Evolutionary conservation across 2,797 vertebrate genomes (phyloP).

Genomic region (Chiroxiphia lanceolata): DNA sequence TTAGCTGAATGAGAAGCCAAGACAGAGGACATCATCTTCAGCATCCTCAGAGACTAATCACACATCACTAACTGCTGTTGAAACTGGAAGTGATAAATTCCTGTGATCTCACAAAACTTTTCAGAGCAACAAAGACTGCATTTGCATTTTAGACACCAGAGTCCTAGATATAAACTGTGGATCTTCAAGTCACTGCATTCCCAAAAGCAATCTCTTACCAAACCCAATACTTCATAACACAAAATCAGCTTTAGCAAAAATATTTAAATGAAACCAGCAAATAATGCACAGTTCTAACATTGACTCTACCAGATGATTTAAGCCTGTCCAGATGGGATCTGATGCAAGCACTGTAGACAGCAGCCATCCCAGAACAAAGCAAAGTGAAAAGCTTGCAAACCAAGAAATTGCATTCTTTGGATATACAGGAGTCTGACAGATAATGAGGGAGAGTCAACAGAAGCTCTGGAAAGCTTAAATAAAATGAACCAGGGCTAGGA

Average conservation of each 20-base stretch:
- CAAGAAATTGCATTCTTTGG: neutral
- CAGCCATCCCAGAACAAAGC: neutral
- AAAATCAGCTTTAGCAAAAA: neutral
- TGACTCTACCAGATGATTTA: neutral
- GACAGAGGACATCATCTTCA: neutral
- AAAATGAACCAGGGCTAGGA: neutral
- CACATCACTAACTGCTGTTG: fast-evolving
- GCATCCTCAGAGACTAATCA: neutral
- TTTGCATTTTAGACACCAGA: neutral
- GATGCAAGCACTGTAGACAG: neutral
- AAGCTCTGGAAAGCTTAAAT: neutral
- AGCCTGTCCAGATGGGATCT: neutral
- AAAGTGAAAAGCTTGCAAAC: neutral
- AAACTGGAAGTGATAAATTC: neutral
- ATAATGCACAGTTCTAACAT: neutral
- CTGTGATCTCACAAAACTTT: neutral
- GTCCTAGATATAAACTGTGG: neutral
- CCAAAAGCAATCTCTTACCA: neutral
- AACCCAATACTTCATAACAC: neutral
- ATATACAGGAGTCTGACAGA: neutral
- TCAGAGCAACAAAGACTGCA: neutral
- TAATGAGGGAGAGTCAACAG: neutral
- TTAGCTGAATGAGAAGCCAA: neutral
- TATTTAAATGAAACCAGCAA: neutral
- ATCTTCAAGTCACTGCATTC: neutral